Evolutionary conservation across 2,113 vertebrate genomes (phyloP).

Genomic region (Psettodes erumei): DNA sequence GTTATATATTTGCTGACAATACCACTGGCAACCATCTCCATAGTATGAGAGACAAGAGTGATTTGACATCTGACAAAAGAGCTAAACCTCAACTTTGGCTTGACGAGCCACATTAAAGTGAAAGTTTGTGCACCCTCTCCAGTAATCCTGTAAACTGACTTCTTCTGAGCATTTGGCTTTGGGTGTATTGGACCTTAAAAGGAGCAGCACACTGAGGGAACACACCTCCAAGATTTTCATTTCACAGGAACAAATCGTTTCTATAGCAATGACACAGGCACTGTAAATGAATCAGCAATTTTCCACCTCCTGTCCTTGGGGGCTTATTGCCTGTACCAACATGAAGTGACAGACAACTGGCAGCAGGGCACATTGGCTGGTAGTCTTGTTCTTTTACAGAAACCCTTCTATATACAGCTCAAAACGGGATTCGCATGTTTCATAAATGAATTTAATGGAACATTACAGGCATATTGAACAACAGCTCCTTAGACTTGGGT

Average conservation of each 20-base stretch:
- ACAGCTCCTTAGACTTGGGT: background rate
- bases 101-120: background rate
- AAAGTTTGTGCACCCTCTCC: background rate
- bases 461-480: background rate
- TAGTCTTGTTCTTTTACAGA: background rate
- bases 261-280: constrained; percentile 62
- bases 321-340: constrained; percentile 13
- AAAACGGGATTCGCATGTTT: background rate
- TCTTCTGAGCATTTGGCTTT: background rate
- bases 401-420: background rate
- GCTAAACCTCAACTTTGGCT: background rate
- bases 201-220: background rate
- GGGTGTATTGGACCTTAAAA: constrained; percentile 20
- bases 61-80: constrained; percentile 10
- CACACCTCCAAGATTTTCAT: constrained; percentile 45
- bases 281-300: constrained; percentile 68
- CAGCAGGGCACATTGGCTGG: background rate
- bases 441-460: background rate
- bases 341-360: constrained; percentile 24
- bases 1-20: constrained; percentile 6
- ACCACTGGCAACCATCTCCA: background rate
- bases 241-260: constrained; percentile 62
- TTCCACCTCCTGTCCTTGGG: constrained; percentile 21
- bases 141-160: constrained; percentile 6
- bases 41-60: background rate